Base-by-base conservation (phyloP, 1,140 invertebrate genomes). In the Mesaphorura yosii region DNA sequence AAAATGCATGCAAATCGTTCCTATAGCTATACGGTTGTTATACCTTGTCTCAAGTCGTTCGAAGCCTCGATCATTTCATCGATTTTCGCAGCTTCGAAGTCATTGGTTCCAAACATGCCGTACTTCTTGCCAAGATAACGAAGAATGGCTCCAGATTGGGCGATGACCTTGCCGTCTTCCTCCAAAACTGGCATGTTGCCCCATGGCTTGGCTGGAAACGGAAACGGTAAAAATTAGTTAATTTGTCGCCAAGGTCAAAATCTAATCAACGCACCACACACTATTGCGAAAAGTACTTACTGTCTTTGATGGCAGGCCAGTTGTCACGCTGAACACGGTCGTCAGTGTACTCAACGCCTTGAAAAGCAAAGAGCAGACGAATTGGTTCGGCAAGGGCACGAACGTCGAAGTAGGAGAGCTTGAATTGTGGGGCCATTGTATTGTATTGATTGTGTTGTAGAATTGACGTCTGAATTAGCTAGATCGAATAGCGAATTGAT, bases 141-240 rank as follows among this genome's bases (percentile, higher is more conserved):
- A 3, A 74, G 72, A 29, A 84, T 77, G 4, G 82, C 76, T 34
- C 75, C 68, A 57, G 76, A 79, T 63, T 84, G 81, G 1, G 75
- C 72, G 45, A 81, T 71, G 42, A 67, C 64, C 63, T 78, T 75
- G 1, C 78, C 82, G 60, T 83, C 76, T 27, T 82, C 75, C 62
- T 80, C 78, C 48, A 84, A 63, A 10, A 82, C 72, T 1, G 82
- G 82, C 42, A 83, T 64, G 67, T 78, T 77, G 37, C 80, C 81
- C 46, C 46, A 48, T 34, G 46, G 46, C 5, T 48, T 19, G 10
- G 17, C 46, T 48, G 19, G 10, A 46, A 42, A 42, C n/a, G 23
- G 19, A 19, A 46, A 46, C 7, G 6, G 17, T 42, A 42, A 42
- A 42, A 17, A 42, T 19, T 7, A 7, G n/a, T 10, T n/a, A 42